Evolutionary conservation across 2,797 vertebrate genomes (phyloP).

Genomic region (Varecia variegata): DNA sequence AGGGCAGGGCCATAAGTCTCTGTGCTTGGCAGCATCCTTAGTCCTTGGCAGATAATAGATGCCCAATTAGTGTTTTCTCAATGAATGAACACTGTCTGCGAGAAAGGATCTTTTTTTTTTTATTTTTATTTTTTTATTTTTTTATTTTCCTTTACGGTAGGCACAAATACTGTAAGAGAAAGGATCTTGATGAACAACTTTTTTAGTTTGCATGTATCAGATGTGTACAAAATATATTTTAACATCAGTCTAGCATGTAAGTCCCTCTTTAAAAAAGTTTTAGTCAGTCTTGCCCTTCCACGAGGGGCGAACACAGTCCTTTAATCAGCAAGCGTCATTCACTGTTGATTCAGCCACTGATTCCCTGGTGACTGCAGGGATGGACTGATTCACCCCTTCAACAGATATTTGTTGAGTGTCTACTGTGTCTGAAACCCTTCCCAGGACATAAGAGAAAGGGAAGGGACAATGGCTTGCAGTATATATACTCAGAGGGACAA

Average conservation of each 20-base stretch:
- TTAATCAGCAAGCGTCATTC: neutral
- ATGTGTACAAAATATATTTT: neutral
- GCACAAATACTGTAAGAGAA: no score
- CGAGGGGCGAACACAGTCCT: neutral
- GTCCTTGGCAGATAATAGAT: neutral
- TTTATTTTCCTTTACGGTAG: no score
- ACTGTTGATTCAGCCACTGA: neutral
- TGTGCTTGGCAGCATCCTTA: neutral
- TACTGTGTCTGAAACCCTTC: neutral
- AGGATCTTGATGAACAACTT: neutral
- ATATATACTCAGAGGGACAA: neutral
- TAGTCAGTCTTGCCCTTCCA: neutral
- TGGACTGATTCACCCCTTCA: neutral
- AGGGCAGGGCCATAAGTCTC: neutral
- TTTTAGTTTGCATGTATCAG: neutral
- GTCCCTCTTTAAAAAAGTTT: neutral
- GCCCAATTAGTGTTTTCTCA: neutral
- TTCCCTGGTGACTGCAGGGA: neutral
- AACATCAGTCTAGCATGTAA: neutral
- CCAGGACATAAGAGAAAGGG: neutral
- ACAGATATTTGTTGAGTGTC: neutral
- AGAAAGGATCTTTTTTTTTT: neutral
- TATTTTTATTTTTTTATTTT: no score
- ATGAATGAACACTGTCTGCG: neutral
- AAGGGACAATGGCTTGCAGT: neutral